These are phyloP conservation scores for Callinectes sapidus DNA, from an alignment of 2,888 invertebrate species.

Conservation along the genomic window DNA sequence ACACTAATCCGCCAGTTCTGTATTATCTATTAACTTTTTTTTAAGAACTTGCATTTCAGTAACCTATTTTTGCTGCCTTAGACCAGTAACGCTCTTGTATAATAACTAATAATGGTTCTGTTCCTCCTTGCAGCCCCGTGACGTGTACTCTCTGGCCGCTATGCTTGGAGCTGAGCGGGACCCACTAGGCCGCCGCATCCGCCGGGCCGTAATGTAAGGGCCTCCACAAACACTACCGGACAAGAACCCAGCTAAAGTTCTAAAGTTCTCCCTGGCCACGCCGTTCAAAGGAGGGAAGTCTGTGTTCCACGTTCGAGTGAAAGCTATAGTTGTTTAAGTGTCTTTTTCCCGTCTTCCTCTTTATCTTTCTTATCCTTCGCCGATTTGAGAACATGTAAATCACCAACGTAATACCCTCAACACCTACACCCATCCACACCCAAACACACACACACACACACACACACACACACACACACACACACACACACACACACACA, in stretches of 20 bases:
- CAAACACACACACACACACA: conserved; percentile 34
- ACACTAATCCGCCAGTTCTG: too few relatives aligned
- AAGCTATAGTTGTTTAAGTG: neutral
- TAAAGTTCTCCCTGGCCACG: conserved; percentile 22
- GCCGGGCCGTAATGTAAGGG: conserved; percentile 54
- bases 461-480: conserved; percentile 33
- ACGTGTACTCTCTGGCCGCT: conserved; percentile 28
- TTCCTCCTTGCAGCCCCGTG: conserved; percentile 22
- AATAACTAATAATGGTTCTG: neutral
- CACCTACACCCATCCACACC: neutral
- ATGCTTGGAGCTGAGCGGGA: conserved; percentile 55
- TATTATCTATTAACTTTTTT: too few relatives aligned
- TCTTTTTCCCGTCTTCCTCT: neutral
- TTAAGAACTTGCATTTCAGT: too few relatives aligned
- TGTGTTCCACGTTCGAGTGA: conserved; percentile 2
- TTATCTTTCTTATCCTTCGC: neutral
- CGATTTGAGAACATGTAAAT: neutral
- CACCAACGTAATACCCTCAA: neutral
- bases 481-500: conserved; percentile 36
- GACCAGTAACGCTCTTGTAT: neutral
- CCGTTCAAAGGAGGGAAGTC: neutral
- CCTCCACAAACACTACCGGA: neutral
- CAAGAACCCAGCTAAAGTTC: neutral
- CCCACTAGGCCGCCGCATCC: conserved; percentile 54
- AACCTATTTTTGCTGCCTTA: too few relatives aligned